A percentile compares a stretch with the other conserved stretches of the same genome.
Conservation (phyloP, 2,888 invertebrate species). For the Timandra comae region DNA sequence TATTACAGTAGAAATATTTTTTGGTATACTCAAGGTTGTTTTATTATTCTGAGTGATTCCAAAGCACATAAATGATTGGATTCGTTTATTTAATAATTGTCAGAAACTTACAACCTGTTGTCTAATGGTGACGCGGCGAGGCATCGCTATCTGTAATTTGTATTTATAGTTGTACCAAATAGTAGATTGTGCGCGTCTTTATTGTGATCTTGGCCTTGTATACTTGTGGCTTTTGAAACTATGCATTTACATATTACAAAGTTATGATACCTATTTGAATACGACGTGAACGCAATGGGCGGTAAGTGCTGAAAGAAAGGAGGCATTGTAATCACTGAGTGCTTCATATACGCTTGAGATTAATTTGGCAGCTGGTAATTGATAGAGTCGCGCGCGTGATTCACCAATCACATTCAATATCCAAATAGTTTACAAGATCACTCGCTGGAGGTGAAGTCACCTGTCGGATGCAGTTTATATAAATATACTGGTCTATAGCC, state of each 20-base stretch:
- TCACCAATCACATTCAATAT: constrained; percentile 1
- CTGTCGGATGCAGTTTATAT: too few relatives aligned
- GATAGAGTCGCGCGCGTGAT: constrained; percentile 1
- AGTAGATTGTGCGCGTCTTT: constrained; percentile 22
- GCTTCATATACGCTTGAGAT: constrained; percentile 18
- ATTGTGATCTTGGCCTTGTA: constrained; percentile 57
- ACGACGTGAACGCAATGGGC: constrained; percentile 47
- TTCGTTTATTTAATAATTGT: constrained; percentile 61
- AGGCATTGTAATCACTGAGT: constrained; percentile 24
- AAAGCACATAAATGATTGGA: constrained; percentile 50
- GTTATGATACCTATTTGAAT: constrained; percentile 45
- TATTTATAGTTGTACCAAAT: constrained; percentile 12
- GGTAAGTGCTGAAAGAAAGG: constrained; percentile 47
- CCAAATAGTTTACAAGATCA: too few relatives aligned
- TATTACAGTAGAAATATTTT: constrained; percentile 38
- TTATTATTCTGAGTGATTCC: constrained; percentile 42
- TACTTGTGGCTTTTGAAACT: constrained; percentile 40
- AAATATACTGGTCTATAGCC: too few relatives aligned
- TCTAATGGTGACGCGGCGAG: constrained; percentile 36
- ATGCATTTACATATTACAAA: constrained; percentile 24
- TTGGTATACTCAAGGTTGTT: constrained; percentile 62
- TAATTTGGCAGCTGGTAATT: constrained; percentile 1
- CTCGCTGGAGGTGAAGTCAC: too few relatives aligned
- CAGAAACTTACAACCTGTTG: constrained; percentile 37
- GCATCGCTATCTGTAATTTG: constrained; percentile 19